Conservation (phyloP, 1,140 invertebrate genomes). For the Orussus abietinus region DNA sequence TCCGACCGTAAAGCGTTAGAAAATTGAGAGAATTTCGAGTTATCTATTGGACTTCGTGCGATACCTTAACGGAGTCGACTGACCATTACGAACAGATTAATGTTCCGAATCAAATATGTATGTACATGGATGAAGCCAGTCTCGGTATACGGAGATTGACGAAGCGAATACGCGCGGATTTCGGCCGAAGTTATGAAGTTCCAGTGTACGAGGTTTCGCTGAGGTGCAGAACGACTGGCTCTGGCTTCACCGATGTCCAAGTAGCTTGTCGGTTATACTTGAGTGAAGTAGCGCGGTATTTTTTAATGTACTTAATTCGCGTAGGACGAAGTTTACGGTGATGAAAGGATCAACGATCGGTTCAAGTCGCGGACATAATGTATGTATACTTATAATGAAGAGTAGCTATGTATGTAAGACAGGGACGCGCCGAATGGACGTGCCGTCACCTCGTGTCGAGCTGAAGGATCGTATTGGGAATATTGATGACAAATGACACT, state of each 20-base stretch:
- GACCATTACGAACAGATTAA: not conserved
- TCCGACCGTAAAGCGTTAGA: no score
- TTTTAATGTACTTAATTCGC: conserved; percentile 49
- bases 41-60: no score
- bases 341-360: not conserved
- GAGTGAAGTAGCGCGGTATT: conserved; percentile 42
- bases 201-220: not conserved
- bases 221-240: conserved; percentile 17
- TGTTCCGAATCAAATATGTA: not conserved
- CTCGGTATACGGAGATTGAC: conserved; percentile 3
- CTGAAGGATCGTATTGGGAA: conserved; percentile 14
- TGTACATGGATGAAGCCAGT: not conserved
- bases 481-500: conserved; percentile 9
- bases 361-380: not conserved
- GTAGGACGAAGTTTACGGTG: conserved; percentile 16
- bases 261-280: conserved; percentile 20
- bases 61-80: no score
- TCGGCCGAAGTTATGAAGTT: not conserved
- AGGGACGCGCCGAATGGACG: not conserved
- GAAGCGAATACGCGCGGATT: conserved; percentile 2
- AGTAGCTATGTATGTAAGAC: not conserved
- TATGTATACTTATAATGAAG: not conserved
- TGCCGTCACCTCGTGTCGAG: conserved; percentile 14
- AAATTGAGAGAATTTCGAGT: no score
- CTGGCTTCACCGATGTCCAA: conserved; percentile 17